These are phyloP conservation scores for Pica pica DNA, from an alignment of 2,113 vertebrate species.

Conservation along the genomic window DNA sequence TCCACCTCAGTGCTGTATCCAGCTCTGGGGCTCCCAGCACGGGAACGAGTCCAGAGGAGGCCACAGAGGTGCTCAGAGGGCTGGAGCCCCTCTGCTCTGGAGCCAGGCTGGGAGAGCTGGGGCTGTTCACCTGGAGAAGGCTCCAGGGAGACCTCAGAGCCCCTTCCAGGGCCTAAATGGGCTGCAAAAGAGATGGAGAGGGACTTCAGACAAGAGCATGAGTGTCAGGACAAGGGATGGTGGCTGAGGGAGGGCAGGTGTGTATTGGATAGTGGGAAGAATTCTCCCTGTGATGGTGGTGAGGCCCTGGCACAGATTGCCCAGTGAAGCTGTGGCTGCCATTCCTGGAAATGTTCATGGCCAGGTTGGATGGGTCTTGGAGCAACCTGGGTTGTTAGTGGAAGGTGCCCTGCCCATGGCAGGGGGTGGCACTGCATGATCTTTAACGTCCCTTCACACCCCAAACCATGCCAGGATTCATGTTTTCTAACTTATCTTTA, in stretches of 20 bases:
- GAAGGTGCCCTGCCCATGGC: background rate
- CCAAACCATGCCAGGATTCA: background rate
- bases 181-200: background rate
- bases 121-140: background rate
- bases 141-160: background rate
- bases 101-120: background rate
- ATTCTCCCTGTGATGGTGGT: fast-evolving
- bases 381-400: fast-evolving
- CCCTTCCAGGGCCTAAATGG: background rate
- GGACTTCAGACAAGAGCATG: background rate
- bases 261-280: too few relatives aligned
- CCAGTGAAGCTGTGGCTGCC: background rate
- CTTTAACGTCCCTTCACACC: background rate
- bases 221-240: background rate
- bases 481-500: background rate
- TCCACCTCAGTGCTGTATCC: background rate
- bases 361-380: fast-evolving
- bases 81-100: background rate
- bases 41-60: background rate
- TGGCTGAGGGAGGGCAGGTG: background rate
- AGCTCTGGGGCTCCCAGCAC: background rate
- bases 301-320: background rate
- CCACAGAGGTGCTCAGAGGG: fast-evolving
- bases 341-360: background rate
- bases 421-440: background rate